These are phyloP conservation scores for Cygnus buccinator DNA, from an alignment of 2,113 vertebrate genomes.

Conservation along the genomic window DNA sequence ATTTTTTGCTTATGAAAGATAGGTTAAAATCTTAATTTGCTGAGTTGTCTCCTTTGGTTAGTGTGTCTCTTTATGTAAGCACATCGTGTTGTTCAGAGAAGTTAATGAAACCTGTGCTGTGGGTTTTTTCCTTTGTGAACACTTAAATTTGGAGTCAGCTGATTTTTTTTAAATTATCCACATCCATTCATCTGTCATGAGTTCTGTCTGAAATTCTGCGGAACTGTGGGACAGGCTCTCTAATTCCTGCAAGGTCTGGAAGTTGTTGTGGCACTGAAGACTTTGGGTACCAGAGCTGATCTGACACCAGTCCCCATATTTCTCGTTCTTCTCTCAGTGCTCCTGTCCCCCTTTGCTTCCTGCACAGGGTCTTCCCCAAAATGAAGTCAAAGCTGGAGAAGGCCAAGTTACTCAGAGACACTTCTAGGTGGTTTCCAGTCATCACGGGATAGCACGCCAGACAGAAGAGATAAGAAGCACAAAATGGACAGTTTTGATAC, in stretches of 20 bases:
- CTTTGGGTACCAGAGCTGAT: neutral
- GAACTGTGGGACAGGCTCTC: neutral
- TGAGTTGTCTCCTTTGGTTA: neutral
- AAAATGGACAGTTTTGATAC: neutral
- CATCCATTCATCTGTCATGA: neutral
- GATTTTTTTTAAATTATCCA: neutral
- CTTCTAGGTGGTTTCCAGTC: neutral
- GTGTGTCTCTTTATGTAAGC: fast-evolving
- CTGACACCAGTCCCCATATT: fast-evolving
- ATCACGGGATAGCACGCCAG: fast-evolving
- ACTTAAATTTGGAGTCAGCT: neutral
- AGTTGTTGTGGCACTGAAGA: neutral
- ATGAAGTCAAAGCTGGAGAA: neutral
- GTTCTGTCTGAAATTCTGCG: neutral
- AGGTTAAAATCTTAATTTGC: neutral
- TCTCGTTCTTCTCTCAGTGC: fast-evolving
- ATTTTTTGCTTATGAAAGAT: neutral
- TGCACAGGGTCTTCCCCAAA: fast-evolving
- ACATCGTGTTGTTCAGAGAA: neutral
- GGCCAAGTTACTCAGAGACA: fast-evolving
- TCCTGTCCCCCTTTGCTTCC: neutral
- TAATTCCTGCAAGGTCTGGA: fast-evolving
- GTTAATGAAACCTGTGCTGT: neutral
- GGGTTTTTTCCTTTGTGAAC: neutral
- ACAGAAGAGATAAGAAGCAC: fast-evolving